These are phyloP conservation scores for western clawed frog (Xenopus tropicalis) DNA, from an alignment of 2,113 vertebrate species.

Conservation along the genomic window DNA sequence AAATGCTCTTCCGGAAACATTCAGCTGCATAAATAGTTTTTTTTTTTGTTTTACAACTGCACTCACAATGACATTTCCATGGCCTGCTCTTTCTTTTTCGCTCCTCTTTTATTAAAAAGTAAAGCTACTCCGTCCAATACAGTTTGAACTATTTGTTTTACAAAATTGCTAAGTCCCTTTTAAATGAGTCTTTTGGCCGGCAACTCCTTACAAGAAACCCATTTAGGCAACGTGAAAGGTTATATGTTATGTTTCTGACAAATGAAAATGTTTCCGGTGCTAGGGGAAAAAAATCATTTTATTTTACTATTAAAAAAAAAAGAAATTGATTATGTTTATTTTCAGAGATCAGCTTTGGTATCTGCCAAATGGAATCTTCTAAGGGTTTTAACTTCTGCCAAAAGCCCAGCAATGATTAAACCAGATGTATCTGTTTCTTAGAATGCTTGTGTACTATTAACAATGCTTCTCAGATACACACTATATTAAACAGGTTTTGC, in stretches of 20 bases:
- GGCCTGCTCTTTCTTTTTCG: too few relatives aligned
- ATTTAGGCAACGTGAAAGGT: slow-evolving; percentile 36
- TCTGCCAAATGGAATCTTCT: slow-evolving; percentile 23
- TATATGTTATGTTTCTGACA: slow-evolving; percentile 28
- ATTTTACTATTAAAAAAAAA: slow-evolving; percentile 15
- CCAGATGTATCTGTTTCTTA: slow-evolving; percentile 68
- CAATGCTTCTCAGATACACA: slow-evolving; percentile 58
- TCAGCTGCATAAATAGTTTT: too few relatives aligned
- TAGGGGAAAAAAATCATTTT: slow-evolving; percentile 2
- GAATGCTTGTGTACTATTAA: slow-evolving; percentile 58
- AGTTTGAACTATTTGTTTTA: too few relatives aligned
- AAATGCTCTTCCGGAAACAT: too few relatives aligned
- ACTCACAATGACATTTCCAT: too few relatives aligned
- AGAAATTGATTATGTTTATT: slow-evolving; percentile 28
- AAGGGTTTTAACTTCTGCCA: slow-evolving; percentile 36
- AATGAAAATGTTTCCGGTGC: slow-evolving; percentile 14
- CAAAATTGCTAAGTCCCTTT: too few relatives aligned
- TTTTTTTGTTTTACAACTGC: too few relatives aligned
- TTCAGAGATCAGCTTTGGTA: slow-evolving; percentile 25
- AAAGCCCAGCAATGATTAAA: slow-evolving; percentile 45
- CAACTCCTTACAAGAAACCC: too few relatives aligned
- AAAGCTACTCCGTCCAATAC: too few relatives aligned
- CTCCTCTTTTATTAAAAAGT: too few relatives aligned
- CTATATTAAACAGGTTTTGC: slow-evolving; percentile 48
- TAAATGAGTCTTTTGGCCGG: too few relatives aligned